These are phyloP conservation scores for Hydropsyche betteni DNA, from an alignment of 2,888 invertebrate species.

Conservation along the genomic window DNA sequence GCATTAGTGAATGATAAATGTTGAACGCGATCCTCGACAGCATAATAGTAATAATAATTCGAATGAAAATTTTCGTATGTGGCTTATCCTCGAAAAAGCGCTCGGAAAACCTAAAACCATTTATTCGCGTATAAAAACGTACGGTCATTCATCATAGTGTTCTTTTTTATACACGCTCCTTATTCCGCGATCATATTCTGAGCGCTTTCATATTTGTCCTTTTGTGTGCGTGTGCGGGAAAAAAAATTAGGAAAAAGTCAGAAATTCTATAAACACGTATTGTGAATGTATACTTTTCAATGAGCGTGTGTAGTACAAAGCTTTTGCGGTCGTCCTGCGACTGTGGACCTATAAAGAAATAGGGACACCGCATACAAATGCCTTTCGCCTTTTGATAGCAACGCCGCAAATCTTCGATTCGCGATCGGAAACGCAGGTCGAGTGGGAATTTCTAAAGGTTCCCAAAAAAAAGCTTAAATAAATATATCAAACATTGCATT, in stretches of 20 bases:
- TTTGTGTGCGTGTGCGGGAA: too few relatives aligned
- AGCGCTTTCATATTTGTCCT: too few relatives aligned
- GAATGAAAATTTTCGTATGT: too few relatives aligned
- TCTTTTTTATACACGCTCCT: neutral
- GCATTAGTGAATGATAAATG: too few relatives aligned
- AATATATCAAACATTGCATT: too few relatives aligned
- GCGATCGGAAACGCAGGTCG: neutral
- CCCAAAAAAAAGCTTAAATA: too few relatives aligned
- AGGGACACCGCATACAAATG: constrained; percentile 1
- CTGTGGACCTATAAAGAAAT: constrained; percentile 12
- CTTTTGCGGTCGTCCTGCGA: neutral
- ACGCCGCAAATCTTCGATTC: constrained; percentile 2
- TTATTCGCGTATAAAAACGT: constrained; percentile 15
- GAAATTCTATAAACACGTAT: constrained; percentile 3
- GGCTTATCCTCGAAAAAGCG: too few relatives aligned
- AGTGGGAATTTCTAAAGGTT: neutral
- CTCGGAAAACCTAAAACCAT: constrained; percentile 2
- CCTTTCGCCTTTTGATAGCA: constrained; percentile 13
- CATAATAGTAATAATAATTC: too few relatives aligned
- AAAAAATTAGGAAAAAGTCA: too few relatives aligned
- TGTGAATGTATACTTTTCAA: neutral
- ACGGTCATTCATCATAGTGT: constrained; percentile 15
- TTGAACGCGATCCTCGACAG: too few relatives aligned
- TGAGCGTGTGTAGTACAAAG: constrained; percentile 7
- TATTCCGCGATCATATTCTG: neutral